Evolutionary conservation across 2,888 invertebrate genomes (phyloP), one percentile per base, ranked within the genome.

Genomic region (Timema podura): DNA sequence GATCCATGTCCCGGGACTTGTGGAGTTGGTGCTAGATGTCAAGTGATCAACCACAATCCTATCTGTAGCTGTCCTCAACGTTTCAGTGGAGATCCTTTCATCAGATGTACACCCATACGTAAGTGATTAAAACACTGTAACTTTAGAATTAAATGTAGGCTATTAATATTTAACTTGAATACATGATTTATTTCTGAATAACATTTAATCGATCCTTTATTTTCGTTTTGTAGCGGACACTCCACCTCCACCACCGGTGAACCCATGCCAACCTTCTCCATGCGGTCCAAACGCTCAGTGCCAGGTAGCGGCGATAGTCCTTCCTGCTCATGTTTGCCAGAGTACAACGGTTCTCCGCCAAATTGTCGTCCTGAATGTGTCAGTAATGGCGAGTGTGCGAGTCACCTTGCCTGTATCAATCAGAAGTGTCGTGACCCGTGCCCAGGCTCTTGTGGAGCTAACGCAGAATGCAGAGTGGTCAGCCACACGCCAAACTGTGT

Each of bases 1-100:
- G 78, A 79, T 72, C 78, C 78, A 2, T 80, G 79, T 71, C 76
- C 77, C 11, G 76, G 77, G n/a, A 73, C 74, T 16, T 79, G 79
- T 48, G 75, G 79, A 76, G 48, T 74, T 75, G 70, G 75, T 75
- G 86, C 87, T 0, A 82, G 82, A 73, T 88, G 87, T 76, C 81
- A 83, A 70, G 88, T 88, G 11, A 82, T 88, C 69, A 89, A 89
- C 77, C 89, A 90, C 78, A 85, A 87, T 51, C 89, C 89, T 5
- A 85, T 86, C 76, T 89, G 89, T 76, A 84, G 83, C 72, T 89
- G 89, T n/a, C 83, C 83, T 61, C 80, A 79, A 74, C 87, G 88
- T 51, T 90, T 86, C 77, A 88, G 89, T 76, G 91, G 92, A 74
- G 91, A 92, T 83, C 90, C 92, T 65, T 91, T 92, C 78, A 85